Evolutionary conservation across 2,797 vertebrate genomes (phyloP), one percentile per base, ranked within the genome.

Genomic region (Rhinichthys osculus): DNA sequence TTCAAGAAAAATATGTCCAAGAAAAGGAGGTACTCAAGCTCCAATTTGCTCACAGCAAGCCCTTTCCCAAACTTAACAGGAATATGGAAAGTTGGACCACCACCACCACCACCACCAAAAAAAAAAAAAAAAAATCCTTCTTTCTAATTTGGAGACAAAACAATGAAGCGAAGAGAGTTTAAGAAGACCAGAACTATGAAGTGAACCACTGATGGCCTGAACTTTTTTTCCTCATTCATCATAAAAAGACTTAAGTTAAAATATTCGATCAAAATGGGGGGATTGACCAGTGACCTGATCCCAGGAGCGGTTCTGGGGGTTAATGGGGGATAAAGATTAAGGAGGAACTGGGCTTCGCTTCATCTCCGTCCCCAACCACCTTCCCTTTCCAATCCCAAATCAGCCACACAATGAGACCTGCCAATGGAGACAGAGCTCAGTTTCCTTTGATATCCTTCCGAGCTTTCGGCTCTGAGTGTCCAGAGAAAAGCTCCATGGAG

Each of bases 291-390:
- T 94, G 94, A 93, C 94, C 95, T 95, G 95, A 95, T 95, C 95
- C 94, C 90, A 94, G 92, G 94, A 94, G 94, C 93, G 93, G 94
- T 92, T 92, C 91, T 88, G 90, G 93, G 64, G 95, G 95, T 95
- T 96, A 96, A 95, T 95, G 93, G 94, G 94, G 94, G 94, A 96
- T 96, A 95, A 96, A 95, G 96, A 96, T 96, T 95, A 95, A 95
- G 91, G 33, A 76, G 77, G 70, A 88, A 89, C 57, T 50, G 23
- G 89, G 89, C 91, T 91, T 91, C 89, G 91, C 91, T 92, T 94
- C 93, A 94, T 95, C 93, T 94, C 90, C 90, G 85, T 93, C 93
- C 91, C 91, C 89, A 83, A 86, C 85, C 87, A 87, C 92, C 92
- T 91, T 92, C 90, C 91, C 66, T 85, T 85, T 69, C 87, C 94